A percentile compares a stretch with the other conserved stretches of the same genome.
These are phyloP conservation scores for Catocala fraxini DNA, from an alignment of 2,888 invertebrate species.

Conservation along the genomic window DNA sequence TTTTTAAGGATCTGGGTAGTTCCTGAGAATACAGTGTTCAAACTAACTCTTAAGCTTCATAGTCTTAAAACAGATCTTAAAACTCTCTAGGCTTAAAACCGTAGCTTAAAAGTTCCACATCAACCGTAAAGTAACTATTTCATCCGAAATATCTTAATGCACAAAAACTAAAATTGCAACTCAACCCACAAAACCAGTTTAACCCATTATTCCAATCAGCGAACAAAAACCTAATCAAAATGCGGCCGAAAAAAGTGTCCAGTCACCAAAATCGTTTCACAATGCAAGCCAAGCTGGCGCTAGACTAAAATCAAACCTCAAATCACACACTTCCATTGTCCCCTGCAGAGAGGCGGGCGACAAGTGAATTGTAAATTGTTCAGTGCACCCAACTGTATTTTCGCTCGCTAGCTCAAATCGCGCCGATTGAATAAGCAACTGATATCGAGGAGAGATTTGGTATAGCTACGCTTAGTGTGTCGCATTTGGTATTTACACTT, in stretches of 20 bases:
- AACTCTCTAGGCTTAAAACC: too few relatives aligned
- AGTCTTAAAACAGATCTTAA: too few relatives aligned
- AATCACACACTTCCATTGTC: conserved; percentile 61
- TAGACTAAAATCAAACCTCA: conserved; percentile 58
- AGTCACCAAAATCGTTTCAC: conserved; percentile 41
- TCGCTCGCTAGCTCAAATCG: conserved; percentile 68
- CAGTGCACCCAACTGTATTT: conserved; percentile 73
- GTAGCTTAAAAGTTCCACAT: too few relatives aligned
- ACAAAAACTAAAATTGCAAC: conserved; percentile 1
- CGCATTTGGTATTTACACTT: conserved; percentile 45
- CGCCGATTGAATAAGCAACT: conserved; percentile 80
- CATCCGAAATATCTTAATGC: background rate
- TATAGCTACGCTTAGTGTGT: conserved; percentile 47
- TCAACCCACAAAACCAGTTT: conserved; percentile 3
- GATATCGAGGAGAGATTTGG: conserved; percentile 68
- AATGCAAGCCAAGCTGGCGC: conserved; percentile 36
- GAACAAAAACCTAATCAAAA: conserved; percentile 39
- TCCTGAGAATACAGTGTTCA: too few relatives aligned
- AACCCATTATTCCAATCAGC: conserved; percentile 17
- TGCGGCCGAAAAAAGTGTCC: conserved; percentile 31
- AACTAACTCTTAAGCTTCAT: too few relatives aligned
- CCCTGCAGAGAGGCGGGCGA: conserved; percentile 46
- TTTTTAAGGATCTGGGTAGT: too few relatives aligned
- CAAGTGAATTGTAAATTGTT: conserved; percentile 79
- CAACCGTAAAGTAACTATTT: background rate